Base-by-base conservation (phyloP, 2,797 vertebrate genomes). In the Lacerta bilineata region DNA sequence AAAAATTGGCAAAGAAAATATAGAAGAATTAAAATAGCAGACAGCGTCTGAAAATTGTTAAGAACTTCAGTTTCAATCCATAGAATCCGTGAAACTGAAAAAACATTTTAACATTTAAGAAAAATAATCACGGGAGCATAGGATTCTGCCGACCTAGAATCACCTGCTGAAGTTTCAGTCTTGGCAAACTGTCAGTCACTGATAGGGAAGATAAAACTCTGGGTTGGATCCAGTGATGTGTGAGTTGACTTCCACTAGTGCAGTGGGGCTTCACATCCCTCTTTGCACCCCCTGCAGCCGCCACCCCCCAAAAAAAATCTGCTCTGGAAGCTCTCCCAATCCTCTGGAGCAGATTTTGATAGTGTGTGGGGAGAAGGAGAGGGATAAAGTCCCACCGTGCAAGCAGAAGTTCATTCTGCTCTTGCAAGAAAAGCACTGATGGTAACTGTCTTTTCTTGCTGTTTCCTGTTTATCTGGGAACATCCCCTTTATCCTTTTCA, bases 1-100 rank as follows among this genome's bases (percentile, higher is more conserved):
- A 55, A 8, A n/a, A 10, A 75, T 43, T 0, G 59, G 0, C 27
- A 76, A 71, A 88, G 46, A 69, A 72, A 17, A 72, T 59, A 7
- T 94, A 89, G 68, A 61, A 87, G 91, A 87, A 23, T 92, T 93
- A 82, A 90, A 91, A 86, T 13, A 86, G 59, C n/a, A 90, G 68
- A 59, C 33, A 90, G 68, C 23, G 15, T 43, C 39, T 27, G 39
- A 72, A 72, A 72, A 15, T 33, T 72, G 17, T 72, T 15, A 33
- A 7, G 11, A 72, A 33, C 13, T 36, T 72, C 33, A 36, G 71
- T 2, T 8, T 9, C 68, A 83, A 61, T 91, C 50, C 87, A 15
- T 88, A 88, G 85, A 84, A 50, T 91, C 81, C 66, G 36, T n/a
- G 3, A 23, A 81, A 66, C 5, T 8, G 23, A 81, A 36, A 36